A percentile compares a stretch with the other conserved stretches of the same genome.
Conservation (phyloP, 2,113 vertebrate genomes). For the Lepus americanus region DNA sequence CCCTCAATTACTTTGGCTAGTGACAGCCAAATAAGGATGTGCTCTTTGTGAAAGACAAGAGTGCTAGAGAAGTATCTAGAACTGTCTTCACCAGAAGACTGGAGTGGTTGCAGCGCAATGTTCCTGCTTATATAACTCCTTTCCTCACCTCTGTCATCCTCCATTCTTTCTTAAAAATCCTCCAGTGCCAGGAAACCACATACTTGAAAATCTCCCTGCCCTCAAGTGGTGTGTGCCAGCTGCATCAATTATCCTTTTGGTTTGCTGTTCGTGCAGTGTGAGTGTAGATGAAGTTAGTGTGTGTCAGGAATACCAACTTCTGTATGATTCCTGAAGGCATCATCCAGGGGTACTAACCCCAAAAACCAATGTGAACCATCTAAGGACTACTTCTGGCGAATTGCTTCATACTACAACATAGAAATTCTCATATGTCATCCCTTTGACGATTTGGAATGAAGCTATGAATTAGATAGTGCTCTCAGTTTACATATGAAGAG, state of each 20-base stretch:
- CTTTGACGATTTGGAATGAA: neutral
- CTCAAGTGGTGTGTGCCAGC: neutral
- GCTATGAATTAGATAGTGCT: neutral
- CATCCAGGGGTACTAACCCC: neutral
- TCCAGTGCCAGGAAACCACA: neutral
- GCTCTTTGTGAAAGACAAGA: neutral
- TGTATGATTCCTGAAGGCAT: neutral
- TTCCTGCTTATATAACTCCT: neutral
- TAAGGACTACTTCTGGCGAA: too few relatives aligned
- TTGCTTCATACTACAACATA: neutral
- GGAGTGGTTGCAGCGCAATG: neutral
- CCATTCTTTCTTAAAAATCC: neutral
- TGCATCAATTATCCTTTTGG: neutral
- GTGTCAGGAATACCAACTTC: neutral
- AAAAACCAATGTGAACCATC: neutral
- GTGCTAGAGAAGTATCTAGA: too few relatives aligned
- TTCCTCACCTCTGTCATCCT: neutral
- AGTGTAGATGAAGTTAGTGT: neutral
- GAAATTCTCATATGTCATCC: neutral
- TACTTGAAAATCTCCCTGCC: neutral
- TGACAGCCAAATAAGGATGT: neutral
- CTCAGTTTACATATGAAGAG: neutral
- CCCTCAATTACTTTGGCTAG: neutral
- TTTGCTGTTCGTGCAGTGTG: neutral
- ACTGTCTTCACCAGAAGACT: neutral